phyloP scores from a whole-genome alignment of 2,113 vertebrate species.

The Rynchops niger region DNA sequence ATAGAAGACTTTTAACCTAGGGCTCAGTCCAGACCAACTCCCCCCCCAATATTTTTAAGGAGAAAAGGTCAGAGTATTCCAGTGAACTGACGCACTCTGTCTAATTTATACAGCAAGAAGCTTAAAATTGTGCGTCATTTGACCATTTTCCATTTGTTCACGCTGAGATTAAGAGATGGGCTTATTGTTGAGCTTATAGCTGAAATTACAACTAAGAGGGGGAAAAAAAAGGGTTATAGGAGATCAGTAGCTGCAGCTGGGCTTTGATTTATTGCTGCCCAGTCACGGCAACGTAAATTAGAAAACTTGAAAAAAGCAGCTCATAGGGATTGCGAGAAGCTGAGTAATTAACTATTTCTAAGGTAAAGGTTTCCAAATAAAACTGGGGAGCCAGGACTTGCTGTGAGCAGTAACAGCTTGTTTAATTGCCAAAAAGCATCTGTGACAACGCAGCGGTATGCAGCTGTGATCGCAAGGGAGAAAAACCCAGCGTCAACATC shows the following conservation, averaged over 20 bases:
- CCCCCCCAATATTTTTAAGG: conserved; percentile 57
- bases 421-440: neutral
- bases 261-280: conserved; percentile 53
- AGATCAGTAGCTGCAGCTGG: conserved; percentile 54
- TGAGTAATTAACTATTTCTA: conserved; percentile 19
- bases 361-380: neutral
- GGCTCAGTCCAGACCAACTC: conserved; percentile 25
- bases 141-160: conserved; percentile 73
- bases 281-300: neutral
- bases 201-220: conserved; percentile 68
- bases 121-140: conserved; percentile 74
- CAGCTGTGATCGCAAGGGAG: neutral
- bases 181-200: conserved; percentile 71
- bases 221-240: conserved; percentile 26
- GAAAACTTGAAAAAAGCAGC: conserved; percentile 45
- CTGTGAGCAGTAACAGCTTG: neutral
- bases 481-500: neutral
- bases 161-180: conserved; percentile 72
- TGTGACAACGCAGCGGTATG: neutral
- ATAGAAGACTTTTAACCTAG: conserved; percentile 36
- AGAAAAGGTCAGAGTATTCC: conserved; percentile 76
- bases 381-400: neutral
- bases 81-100: conserved; percentile 68
- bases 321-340: neutral
- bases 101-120: conserved; percentile 71